Percentiles rank a stretch among this genome's conserved stretches.
Conservation (phyloP, 23 tunicate genomes). For the Ascidia mentula region DNA sequence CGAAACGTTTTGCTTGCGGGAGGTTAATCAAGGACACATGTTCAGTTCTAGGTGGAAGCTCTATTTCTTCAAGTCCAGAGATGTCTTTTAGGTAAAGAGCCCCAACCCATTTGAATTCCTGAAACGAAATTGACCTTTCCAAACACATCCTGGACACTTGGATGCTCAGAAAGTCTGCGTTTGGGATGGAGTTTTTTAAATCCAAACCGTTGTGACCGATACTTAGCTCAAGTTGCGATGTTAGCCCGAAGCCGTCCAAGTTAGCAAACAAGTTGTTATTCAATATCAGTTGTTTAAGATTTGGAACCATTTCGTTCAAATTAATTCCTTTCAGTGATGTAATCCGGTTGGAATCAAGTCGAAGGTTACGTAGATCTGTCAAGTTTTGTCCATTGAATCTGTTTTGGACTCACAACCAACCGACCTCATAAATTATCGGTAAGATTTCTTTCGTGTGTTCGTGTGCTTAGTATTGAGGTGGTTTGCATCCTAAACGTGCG, state of each 20-base stretch:
- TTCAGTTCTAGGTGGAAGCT: neutral
- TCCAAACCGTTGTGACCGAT: neutral
- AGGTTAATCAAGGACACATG: neutral
- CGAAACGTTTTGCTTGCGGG: neutral
- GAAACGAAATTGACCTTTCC: too few relatives aligned
- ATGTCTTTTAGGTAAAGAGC: neutral
- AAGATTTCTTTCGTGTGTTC: too few relatives aligned
- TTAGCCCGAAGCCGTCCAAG: neutral
- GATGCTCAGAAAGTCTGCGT: too few relatives aligned
- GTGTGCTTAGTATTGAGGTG: too few relatives aligned
- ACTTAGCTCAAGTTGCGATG: neutral
- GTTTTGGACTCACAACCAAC: too few relatives aligned
- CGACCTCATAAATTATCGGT: too few relatives aligned
- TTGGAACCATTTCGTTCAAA: neutral
- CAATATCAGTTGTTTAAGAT: neutral
- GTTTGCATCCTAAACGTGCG: too few relatives aligned
- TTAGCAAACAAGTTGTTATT: neutral
- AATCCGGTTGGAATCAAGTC: neutral
- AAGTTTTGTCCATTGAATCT: too few relatives aligned
- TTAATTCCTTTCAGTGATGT: neutral
- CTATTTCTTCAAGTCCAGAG: neutral
- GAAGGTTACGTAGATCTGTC: neutral
- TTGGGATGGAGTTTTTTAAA: neutral
- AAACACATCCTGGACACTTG: too few relatives aligned
- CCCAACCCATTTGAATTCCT: too few relatives aligned